Conservation (phyloP, 2,888 invertebrate species). For the Strigamia crassipes region DNA sequence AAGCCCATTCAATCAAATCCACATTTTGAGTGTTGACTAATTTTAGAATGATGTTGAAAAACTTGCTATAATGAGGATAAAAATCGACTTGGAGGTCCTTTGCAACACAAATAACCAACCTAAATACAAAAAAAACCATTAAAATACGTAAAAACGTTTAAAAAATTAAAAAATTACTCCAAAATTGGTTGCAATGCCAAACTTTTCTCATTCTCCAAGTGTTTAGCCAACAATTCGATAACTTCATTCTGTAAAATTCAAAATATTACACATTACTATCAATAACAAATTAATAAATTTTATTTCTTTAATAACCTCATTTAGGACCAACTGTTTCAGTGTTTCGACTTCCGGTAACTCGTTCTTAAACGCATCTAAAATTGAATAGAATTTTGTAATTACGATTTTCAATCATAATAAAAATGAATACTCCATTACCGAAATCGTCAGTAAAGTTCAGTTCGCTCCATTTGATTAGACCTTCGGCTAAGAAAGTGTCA, state of each 20-base stretch:
- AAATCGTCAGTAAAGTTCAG: constrained; percentile 85
- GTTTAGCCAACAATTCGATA: constrained; percentile 71
- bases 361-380: constrained; percentile 68
- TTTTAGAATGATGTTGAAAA: constrained; percentile 74
- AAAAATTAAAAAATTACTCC: constrained; percentile 69
- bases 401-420: not conserved
- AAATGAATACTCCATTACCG: constrained; percentile 58
- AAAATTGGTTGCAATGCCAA: constrained; percentile 79
- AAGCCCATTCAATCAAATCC: constrained; percentile 82
- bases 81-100: constrained; percentile 88
- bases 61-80: constrained; percentile 78
- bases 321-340: constrained; percentile 80
- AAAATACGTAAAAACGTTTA: constrained; percentile 13
- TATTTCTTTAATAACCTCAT: constrained; percentile 56
- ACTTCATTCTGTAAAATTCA: constrained; percentile 69
- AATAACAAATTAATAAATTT: not conserved
- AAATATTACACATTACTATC: constrained; percentile 1
- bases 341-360: constrained; percentile 76
- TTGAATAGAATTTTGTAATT: not conserved
- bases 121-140: constrained; percentile 59
- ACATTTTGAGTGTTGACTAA: constrained; percentile 76
- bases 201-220: constrained; percentile 72
- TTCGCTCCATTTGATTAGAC: constrained; percentile 85
- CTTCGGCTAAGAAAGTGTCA: constrained; percentile 76
- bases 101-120: constrained; percentile 80